phyloP scores from a whole-genome alignment of 2,113 vertebrate genomes.

The Chaenogobius annularis region DNA sequence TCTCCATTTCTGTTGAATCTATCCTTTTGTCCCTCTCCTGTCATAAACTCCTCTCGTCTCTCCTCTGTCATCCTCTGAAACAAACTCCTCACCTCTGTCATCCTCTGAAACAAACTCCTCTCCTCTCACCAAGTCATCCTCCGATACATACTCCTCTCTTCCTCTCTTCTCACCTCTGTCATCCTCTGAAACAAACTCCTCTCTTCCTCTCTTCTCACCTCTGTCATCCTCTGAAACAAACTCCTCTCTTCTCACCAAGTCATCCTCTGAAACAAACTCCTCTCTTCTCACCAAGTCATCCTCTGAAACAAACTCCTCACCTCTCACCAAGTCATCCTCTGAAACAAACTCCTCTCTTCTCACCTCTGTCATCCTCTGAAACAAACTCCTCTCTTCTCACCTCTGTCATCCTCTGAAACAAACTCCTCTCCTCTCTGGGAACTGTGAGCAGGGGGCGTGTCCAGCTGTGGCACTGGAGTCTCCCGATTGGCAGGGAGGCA shows the following conservation, averaged over 20 bases:
- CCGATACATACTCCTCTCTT: too few relatives aligned
- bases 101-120: not conserved
- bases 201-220: not conserved
- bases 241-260: too few relatives aligned
- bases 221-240: too few relatives aligned
- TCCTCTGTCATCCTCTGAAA: not conserved
- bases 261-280: too few relatives aligned
- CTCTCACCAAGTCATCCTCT: too few relatives aligned
- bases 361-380: not conserved
- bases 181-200: not conserved
- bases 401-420: too few relatives aligned
- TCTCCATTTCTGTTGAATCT: not conserved
- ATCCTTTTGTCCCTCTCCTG: not conserved
- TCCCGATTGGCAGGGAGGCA: constrained; percentile 64
- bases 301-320: too few relatives aligned
- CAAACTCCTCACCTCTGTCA: not conserved
- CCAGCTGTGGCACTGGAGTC: constrained; percentile 22
- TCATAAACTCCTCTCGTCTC: not conserved
- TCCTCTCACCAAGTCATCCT: too few relatives aligned
- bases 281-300: too few relatives aligned
- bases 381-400: too few relatives aligned
- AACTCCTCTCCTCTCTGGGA: constrained; percentile 41
- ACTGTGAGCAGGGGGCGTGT: constrained; percentile 50
- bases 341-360: too few relatives aligned
- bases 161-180: not conserved